These are phyloP conservation scores for Fopius arisanus DNA, from an alignment of 1,140 invertebrate species.

Conservation along the genomic window DNA sequence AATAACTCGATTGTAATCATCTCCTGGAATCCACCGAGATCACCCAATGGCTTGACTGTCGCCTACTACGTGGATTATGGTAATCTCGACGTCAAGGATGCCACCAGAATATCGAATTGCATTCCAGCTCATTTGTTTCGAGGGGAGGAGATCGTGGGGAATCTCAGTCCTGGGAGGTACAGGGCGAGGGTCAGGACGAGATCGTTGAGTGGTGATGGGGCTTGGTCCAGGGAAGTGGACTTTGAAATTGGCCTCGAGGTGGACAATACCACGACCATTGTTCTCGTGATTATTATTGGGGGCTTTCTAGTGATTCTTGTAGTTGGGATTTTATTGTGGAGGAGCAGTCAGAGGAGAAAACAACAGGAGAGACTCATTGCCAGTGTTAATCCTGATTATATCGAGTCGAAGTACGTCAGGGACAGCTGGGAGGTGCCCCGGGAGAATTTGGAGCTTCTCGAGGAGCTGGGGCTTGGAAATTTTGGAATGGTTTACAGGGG, in stretches of 20 bases:
- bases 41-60: constrained; percentile 72
- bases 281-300: constrained; percentile 18
- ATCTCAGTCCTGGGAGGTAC: constrained; percentile 72
- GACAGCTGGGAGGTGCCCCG: constrained; percentile 76
- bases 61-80: constrained; percentile 69
- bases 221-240: constrained; percentile 58
- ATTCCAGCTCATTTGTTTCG: constrained; percentile 18
- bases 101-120: constrained; percentile 45
- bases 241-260: constrained; percentile 41
- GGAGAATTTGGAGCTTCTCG: constrained; percentile 67
- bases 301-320: constrained; percentile 1
- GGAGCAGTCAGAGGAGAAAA: constrained; percentile 35
- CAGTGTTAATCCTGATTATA: constrained; percentile 57
- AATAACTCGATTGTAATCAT: constrained; percentile 57
- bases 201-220: constrained; percentile 70
- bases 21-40: constrained; percentile 68
- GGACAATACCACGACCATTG: constrained; percentile 29
- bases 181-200: constrained; percentile 69
- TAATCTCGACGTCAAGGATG: constrained; percentile 52
- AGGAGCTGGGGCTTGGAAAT: constrained; percentile 73
- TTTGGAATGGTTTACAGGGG: constrained; percentile 77
- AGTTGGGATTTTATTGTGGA: neutral
- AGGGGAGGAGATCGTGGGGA: constrained; percentile 37
- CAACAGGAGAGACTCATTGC: constrained; percentile 51
- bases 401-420: constrained; percentile 65